phyloP scores from a whole-genome alignment of 1,140 invertebrate genomes.

The Lordiphosa clarofinis region DNA sequence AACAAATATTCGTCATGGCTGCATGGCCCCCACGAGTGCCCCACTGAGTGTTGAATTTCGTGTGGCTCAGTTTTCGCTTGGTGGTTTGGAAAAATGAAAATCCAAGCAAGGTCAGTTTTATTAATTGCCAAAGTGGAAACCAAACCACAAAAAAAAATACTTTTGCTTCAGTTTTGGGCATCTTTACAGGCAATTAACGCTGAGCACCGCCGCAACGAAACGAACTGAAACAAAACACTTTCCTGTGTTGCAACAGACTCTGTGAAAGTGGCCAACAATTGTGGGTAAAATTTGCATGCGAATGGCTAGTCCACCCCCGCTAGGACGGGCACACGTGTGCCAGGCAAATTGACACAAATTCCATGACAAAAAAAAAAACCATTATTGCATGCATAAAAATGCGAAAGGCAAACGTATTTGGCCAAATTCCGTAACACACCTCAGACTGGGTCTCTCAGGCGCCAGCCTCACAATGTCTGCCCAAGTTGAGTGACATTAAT shows the following conservation, averaged over 20 bases:
- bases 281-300: constrained; percentile 63
- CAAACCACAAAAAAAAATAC: constrained; percentile 15
- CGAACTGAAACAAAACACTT: constrained; percentile 54
- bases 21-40: constrained; percentile 42
- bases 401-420: constrained; percentile 48
- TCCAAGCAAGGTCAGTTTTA: constrained; percentile 71
- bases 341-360: constrained; percentile 71
- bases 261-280: constrained; percentile 66
- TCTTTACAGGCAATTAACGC: constrained; percentile 75
- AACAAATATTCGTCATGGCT: constrained; percentile 74
- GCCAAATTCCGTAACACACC: constrained; percentile 55
- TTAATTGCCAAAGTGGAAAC: constrained; percentile 53
- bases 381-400: constrained; percentile 52
- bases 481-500: constrained; percentile 68
- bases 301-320: constrained; percentile 23
- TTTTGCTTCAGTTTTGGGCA: constrained; percentile 47
- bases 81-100: constrained; percentile 56
- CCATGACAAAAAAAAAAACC: constrained; percentile 54
- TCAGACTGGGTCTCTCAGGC: constrained; percentile 30
- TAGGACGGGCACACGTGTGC: constrained; percentile 35
- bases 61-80: constrained; percentile 45
- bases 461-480: constrained; percentile 17
- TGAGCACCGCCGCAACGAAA: constrained; percentile 33
- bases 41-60: constrained; percentile 32
- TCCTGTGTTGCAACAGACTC: constrained; percentile 66